Evolutionary conservation across 1,140 invertebrate species (phyloP).

Genomic region (Condylostylus longicornis): DNA sequence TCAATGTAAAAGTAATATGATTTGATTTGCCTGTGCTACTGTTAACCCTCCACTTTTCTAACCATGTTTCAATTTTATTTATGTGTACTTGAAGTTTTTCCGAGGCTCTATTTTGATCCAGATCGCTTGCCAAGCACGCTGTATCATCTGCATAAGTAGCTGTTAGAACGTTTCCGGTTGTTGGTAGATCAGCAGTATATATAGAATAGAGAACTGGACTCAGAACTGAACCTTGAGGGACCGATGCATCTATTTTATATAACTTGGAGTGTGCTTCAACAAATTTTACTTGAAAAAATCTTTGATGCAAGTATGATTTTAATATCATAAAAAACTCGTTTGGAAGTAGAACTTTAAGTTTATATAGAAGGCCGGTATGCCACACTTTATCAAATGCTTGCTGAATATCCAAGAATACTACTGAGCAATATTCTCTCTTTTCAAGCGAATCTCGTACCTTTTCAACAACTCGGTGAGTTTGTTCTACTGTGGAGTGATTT

Average conservation of each 20-base stretch:
- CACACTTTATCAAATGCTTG: constrained; percentile 23
- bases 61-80: too few species aligned
- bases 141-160: constrained; percentile 18
- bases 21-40: too few species aligned
- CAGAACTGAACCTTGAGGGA: constrained; percentile 9
- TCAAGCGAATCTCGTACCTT: constrained; percentile 10
- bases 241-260: constrained; percentile 7
- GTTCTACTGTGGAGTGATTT: constrained; percentile 13
- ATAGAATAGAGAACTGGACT: constrained; percentile 7
- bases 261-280: constrained; percentile 9
- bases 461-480: constrained; percentile 10
- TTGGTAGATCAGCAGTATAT: constrained; percentile 11
- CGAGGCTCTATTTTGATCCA: too few species aligned
- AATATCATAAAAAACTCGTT: constrained; percentile 8
- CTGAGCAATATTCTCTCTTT: constrained; percentile 15
- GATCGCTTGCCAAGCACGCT: too few species aligned
- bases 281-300: constrained; percentile 11
- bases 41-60: too few species aligned
- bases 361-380: constrained; percentile 18
- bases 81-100: too few species aligned
- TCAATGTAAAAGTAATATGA: too few species aligned
- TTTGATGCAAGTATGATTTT: constrained; percentile 11
- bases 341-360: constrained; percentile 5
- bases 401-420: constrained; percentile 16
- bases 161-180: not conserved